Evolutionary conservation across 2,113 vertebrate species (phyloP).

Genomic region (Cricetomys ansorgei): DNA sequence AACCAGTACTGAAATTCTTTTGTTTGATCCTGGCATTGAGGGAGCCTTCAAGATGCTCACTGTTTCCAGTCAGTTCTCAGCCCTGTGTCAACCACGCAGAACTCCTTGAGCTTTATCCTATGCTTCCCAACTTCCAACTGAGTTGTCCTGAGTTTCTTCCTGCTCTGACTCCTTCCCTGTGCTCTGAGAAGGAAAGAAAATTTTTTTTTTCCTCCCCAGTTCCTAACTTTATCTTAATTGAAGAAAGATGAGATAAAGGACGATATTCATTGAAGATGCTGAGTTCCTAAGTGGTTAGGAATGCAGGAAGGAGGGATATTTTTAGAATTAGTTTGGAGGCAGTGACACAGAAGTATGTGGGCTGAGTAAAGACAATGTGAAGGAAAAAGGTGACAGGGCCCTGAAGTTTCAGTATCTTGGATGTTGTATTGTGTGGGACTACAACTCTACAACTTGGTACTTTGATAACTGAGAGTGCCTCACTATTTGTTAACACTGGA

Average conservation of each 20-base stretch:
- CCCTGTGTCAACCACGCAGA: background rate
- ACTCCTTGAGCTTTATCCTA: background rate
- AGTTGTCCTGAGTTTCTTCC: background rate
- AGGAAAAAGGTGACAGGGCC: background rate
- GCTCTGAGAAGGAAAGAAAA: too few relatives aligned
- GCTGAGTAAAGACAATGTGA: background rate
- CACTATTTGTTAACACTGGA: background rate
- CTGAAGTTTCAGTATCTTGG: background rate
- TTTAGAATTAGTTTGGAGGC: background rate
- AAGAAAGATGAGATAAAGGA: background rate
- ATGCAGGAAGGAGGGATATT: fast-evolving
- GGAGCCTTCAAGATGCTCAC: background rate
- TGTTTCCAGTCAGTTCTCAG: background rate
- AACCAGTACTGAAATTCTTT: background rate
- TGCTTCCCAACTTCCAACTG: background rate
- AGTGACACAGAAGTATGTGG: background rate
- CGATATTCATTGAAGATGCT: background rate
- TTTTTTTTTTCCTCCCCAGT: background rate
- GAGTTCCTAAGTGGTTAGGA: background rate
- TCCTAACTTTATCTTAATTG: background rate
- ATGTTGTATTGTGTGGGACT: background rate
- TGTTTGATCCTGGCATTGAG: fast-evolving
- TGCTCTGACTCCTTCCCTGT: background rate
- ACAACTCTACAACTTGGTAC: background rate
- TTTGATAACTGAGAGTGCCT: background rate